Conservation (phyloP, 1,140 invertebrate genomes). For the Cotesia chilonis region DNA sequence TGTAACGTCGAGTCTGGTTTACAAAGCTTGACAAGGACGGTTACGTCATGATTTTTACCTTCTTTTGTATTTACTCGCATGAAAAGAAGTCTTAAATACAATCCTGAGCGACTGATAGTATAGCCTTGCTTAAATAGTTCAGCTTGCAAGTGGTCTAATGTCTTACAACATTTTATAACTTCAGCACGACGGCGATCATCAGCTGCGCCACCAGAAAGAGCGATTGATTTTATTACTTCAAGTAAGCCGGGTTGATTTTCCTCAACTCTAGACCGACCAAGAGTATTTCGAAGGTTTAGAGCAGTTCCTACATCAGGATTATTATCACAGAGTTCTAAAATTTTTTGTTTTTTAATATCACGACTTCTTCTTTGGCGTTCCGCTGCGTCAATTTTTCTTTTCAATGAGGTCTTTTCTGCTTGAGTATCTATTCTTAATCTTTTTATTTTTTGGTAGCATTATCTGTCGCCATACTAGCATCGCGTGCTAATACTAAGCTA, state of each 20-base stretch:
- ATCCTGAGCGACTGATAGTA: constrained; percentile 46
- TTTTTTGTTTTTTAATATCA: constrained; percentile 40
- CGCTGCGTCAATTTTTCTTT: constrained; percentile 45
- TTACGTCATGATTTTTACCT: constrained; percentile 42
- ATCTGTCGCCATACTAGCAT: constrained; percentile 44
- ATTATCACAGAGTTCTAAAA: constrained; percentile 40
- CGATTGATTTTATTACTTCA: constrained; percentile 49
- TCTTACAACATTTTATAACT: constrained; percentile 46
- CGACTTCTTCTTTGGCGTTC: constrained; percentile 36
- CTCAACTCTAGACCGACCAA: constrained; percentile 33
- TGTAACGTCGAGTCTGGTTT: constrained; percentile 44
- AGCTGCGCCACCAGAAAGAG: constrained; percentile 51
- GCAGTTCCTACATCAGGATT: constrained; percentile 30
- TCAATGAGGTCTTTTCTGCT: constrained; percentile 45
- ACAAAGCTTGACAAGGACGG: constrained; percentile 53
- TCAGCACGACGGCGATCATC: constrained; percentile 51
- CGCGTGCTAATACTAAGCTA: constrained; percentile 33
- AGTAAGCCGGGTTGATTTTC: constrained; percentile 38
- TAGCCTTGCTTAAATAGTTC: constrained; percentile 50
- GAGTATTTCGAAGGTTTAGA: constrained; percentile 7
- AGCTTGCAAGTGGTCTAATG: constrained; percentile 42
- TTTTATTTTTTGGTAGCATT: constrained; percentile 44
- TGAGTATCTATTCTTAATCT: constrained; percentile 34
- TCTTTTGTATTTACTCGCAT: constrained; percentile 33
- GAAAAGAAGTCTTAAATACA: constrained; percentile 51